Evolutionary conservation across 1,140 invertebrate species (phyloP), one percentile per base, ranked within the genome.

Genomic region (Heliconius hewitsoni): DNA sequence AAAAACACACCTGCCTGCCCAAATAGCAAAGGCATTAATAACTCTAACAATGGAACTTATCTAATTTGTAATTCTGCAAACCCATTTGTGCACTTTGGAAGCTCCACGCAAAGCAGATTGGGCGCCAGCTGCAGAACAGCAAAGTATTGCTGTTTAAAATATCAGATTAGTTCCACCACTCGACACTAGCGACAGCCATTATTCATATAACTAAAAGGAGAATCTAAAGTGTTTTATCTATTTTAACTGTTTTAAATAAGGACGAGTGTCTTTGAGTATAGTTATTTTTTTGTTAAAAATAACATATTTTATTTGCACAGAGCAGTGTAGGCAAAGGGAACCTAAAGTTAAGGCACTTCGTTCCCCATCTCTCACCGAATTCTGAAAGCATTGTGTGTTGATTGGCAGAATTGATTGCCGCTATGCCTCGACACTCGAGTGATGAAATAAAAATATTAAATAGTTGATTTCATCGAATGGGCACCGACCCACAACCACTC

Each of bases 71-170:
- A 66, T 66, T 66, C 60, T 66, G 27, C 60, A 30, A 66, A 66
- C 27, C 60, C 60, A 66, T 66, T 72, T 72, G 30, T 72, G 71
- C 71, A 72, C 71, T 72, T 72, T 72, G 60, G 27, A 30, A 66
- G 60, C 13, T 66, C 1, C 27, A 27, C 1, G 27, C 60, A 66
- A 66, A 66, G 23, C 60, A 66, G 60, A 66, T 66, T 66, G 60
- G 37, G 71, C 37, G 71, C 71, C 37, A 72, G 71, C 71, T 72
- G 71, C 71, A 39, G 37, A 42, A 42, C 39, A 72, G 71, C 71
- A 72, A 72, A 72, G 71, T 72, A 72, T 72, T 72, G 71, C 71
- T 72, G 71, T 72, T 72, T 72, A 72, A 72, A 72, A 72, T 72
- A 72, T 72, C 71, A 72, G 71, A 72, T 72, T 72, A 72, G 71